A percentile compares a stretch with the other conserved stretches of the same genome.
Conservation (phyloP, 2,113 vertebrate genomes). For the Saccopteryx leptura region DNA sequence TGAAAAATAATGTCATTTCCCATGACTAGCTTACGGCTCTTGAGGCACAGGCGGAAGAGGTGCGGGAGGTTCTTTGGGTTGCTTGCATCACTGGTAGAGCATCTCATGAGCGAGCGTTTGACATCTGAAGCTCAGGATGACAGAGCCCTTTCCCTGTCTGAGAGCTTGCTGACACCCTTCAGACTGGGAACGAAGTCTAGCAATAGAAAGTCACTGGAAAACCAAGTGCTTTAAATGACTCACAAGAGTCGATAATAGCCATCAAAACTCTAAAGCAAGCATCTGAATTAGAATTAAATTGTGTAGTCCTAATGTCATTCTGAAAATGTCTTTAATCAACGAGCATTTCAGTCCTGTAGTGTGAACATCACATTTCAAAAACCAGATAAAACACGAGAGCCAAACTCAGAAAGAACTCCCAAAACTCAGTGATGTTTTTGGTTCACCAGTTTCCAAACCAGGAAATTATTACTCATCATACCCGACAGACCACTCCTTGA, state of each 20-base stretch:
- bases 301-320: constrained; percentile 55
- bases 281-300: constrained; percentile 72
- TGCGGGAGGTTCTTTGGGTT: rapidly evolving
- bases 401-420: constrained; percentile 39
- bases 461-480: constrained; percentile 18
- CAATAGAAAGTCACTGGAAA: background rate
- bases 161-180: constrained; percentile 24
- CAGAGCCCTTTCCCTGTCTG: background rate
- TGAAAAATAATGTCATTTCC: constrained; percentile 65
- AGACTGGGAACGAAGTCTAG: background rate
- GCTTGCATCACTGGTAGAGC: background rate
- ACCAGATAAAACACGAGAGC: background rate
- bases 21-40: constrained; percentile 55
- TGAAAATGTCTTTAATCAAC: constrained; percentile 63
- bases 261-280: constrained; percentile 70
- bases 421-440: constrained; percentile 39
- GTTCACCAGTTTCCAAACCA: constrained; percentile 23
- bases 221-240: constrained; percentile 4
- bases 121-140: constrained; percentile 15
- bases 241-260: constrained; percentile 69
- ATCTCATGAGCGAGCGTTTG: background rate
- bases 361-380: constrained; percentile 42
- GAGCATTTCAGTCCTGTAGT: background rate
- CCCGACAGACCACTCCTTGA: background rate
- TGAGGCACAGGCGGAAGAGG: constrained; percentile 8